Percentiles rank a stretch among this genome's conserved stretches.
Evolutionary conservation across 2,888 invertebrate species (phyloP).

Genomic region (Drosophila nr. fundita): DNA sequence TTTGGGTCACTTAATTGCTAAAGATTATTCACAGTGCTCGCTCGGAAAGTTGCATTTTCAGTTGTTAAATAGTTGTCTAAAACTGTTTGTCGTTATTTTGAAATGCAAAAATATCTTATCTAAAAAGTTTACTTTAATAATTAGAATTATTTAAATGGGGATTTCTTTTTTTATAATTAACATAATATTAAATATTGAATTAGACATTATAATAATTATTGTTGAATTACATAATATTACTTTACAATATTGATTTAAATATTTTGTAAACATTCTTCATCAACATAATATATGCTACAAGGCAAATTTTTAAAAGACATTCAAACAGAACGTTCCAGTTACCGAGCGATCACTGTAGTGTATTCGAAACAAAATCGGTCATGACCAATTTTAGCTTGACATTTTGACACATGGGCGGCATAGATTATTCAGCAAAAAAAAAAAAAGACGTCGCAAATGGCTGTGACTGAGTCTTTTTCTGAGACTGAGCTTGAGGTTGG

Average conservation of each 20-base stretch:
- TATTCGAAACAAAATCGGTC: conserved; percentile 58
- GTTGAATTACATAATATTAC: neutral
- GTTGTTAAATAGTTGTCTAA: neutral
- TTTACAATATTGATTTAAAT: neutral
- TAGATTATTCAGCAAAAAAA: conserved; percentile 13
- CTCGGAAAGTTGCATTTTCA: neutral
- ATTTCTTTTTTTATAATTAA: neutral
- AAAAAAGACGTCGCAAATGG: conserved; percentile 1
- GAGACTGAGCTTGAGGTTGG: conserved; percentile 1
- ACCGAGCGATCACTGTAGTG: neutral
- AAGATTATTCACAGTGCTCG: conserved; percentile 8
- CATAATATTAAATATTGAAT: neutral
- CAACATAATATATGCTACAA: neutral
- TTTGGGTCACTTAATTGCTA: conserved; percentile 6
- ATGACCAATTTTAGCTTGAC: conserved; percentile 66
- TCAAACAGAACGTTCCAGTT: neutral
- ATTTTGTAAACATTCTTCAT: neutral
- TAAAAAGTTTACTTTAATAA: neutral
- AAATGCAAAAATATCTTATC: neutral
- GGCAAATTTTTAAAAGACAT: neutral
- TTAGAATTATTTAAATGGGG: neutral
- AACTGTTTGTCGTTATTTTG: neutral
- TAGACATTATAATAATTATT: neutral
- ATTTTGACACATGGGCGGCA: conserved; percentile 68
- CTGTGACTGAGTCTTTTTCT: too few relatives aligned